A percentile compares a stretch with the other conserved stretches of the same genome.
phyloP scores from a whole-genome alignment of 2,113 vertebrate species.

The Aldabrachelys gigantea region DNA sequence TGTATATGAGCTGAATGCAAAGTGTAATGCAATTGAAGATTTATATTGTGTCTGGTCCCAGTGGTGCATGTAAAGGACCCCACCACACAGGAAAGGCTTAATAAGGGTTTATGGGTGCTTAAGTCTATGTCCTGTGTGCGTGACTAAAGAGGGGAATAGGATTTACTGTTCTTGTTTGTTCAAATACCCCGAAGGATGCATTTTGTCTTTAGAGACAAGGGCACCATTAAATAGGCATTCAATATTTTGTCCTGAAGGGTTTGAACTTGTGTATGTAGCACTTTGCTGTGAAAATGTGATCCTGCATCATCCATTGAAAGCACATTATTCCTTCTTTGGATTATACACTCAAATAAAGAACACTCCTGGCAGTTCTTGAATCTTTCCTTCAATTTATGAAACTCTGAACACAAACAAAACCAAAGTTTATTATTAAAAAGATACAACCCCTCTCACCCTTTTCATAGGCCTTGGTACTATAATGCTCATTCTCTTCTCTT shows the following conservation, averaged over 20 bases:
- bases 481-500: not conserved
- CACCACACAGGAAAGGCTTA: slow-evolving; percentile 8
- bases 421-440: not conserved
- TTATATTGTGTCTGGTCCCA: slow-evolving; percentile 25
- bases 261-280: not conserved
- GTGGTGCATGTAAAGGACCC: slow-evolving; percentile 3
- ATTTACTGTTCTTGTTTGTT: not conserved
- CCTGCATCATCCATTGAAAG: not conserved
- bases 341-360: not conserved
- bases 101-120: slow-evolving; percentile 7
- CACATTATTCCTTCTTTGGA: not conserved
- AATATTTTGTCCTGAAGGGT: not conserved
- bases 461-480: not conserved
- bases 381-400: not conserved
- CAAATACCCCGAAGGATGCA: not conserved
- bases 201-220: slow-evolving; percentile 30
- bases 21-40: not conserved
- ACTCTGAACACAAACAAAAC: not conserved
- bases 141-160: slow-evolving; percentile 2
- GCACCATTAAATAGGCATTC: not conserved
- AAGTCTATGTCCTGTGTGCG: not conserved
- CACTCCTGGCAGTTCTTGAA: not conserved
- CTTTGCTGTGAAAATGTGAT: not conserved
- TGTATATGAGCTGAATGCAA: slow-evolving; percentile 3
- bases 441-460: not conserved